Evolutionary conservation across 2,888 invertebrate genomes (phyloP), one percentile per base, ranked within the genome.

Genomic region (Lepidochrysops patricia): DNA sequence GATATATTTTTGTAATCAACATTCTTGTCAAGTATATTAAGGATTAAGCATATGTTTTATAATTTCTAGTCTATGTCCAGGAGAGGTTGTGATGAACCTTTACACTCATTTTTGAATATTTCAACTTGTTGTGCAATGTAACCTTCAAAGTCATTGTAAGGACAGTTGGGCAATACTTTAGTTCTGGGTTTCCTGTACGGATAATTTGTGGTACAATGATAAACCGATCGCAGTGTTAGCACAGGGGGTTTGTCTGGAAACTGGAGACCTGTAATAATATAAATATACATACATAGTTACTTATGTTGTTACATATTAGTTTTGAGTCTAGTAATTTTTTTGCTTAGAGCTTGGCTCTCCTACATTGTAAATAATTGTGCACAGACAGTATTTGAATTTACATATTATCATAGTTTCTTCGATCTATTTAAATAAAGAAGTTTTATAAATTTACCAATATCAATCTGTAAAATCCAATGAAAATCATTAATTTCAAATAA

Each of bases 401-500:
- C n/a, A n/a, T n/a, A n/a, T n/a, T n/a, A n/a, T n/a, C n/a, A n/a
- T n/a, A n/a, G n/a, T n/a, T n/a, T n/a, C n/a, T n/a, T n/a, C n/a
- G n/a, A n/a, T n/a, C n/a, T n/a, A n/a, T n/a, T n/a, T n/a, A n/a
- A n/a, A n/a, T n/a, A n/a, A n/a, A n/a, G 35, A 35, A 35, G 4
- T 2, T 35, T 13, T 23, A n/a, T 23, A 4, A 4, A 13, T 75
- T 72, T 73, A 91, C 91, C 89, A 67, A 91, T 80, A 63, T 82
- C 84, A 65, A 93, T 89, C 65, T 90, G 87, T 26, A 93, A 78
- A 56, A 93, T 84, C 82, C 92, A 93, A 74, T 91, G 90, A 72
- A 92, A 92, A 72, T 90, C 90, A 69, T 91, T 90, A 76, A 90
- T 89, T 76, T 92, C 91, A 75, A 92, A 90, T 26, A 93, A 73